Evolutionary conservation across 1,140 invertebrate species (phyloP).

Genomic region (Pseudobourletiella spinata): DNA sequence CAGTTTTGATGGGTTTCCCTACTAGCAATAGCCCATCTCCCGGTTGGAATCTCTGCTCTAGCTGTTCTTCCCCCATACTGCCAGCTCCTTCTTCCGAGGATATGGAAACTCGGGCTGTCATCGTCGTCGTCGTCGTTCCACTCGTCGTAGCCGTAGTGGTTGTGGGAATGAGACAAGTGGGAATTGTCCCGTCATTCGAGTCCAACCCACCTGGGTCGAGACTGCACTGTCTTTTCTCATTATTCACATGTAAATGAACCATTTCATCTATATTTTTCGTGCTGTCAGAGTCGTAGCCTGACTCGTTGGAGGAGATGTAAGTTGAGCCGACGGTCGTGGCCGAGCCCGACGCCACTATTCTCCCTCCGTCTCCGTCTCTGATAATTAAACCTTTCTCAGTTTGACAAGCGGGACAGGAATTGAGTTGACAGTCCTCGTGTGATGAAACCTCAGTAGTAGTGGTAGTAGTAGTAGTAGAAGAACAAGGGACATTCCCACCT

Average conservation of each 20-base stretch:
- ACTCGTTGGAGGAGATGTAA: slow-evolving; percentile 30
- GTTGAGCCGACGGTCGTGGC: background rate
- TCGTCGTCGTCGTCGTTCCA: background rate
- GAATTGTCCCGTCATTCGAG: background rate
- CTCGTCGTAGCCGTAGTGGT: background rate
- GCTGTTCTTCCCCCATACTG: background rate
- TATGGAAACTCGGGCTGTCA: too few species aligned
- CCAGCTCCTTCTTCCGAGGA: background rate
- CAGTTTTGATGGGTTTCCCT: slow-evolving; percentile 21
- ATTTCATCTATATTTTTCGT: slow-evolving; percentile 28
- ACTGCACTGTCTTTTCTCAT: slow-evolving; percentile 5
- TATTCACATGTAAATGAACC: slow-evolving; percentile 1
- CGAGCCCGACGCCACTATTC: too few species aligned
- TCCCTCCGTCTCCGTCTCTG: too few species aligned
- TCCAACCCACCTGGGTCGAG: background rate
- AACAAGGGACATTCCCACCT: too few species aligned
- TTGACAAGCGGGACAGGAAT: background rate
- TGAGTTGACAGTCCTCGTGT: background rate
- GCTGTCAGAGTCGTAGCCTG: slow-evolving; percentile 35
- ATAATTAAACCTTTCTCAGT: background rate
- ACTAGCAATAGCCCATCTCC: background rate
- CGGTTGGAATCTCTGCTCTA: too few species aligned
- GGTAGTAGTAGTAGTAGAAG: too few species aligned
- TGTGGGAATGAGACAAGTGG: background rate
- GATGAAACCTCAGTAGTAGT: too few species aligned